phyloP scores from a whole-genome alignment of 2,113 vertebrate species.

The Agelaius tricolor region DNA sequence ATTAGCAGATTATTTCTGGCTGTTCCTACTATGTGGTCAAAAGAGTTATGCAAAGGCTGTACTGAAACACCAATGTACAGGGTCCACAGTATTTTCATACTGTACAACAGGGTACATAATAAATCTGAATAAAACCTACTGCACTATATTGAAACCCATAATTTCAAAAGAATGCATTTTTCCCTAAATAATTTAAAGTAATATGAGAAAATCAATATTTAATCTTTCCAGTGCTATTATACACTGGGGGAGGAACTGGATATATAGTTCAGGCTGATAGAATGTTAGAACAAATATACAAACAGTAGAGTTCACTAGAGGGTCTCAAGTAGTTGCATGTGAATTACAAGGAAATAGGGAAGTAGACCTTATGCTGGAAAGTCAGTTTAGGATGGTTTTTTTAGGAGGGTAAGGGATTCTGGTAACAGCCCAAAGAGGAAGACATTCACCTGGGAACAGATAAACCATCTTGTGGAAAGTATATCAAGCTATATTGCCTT shows the following conservation, averaged over 20 bases:
- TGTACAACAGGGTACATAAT: slow-evolving; percentile 7
- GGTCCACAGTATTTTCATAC: background rate
- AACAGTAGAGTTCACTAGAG: background rate
- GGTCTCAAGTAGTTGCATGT: background rate
- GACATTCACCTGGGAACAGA: background rate
- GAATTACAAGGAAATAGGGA: background rate
- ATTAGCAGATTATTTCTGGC: background rate
- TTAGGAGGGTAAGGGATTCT: background rate
- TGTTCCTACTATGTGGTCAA: background rate
- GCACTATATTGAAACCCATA: background rate
- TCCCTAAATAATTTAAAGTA: slow-evolving; percentile 32
- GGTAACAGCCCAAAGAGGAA: background rate
- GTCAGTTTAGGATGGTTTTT: background rate
- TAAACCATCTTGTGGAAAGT: background rate
- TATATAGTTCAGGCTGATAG: slow-evolving; percentile 7
- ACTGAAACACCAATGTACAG: background rate
- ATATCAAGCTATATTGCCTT: background rate
- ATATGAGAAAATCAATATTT: slow-evolving; percentile 66
- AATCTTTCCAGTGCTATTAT: slow-evolving; percentile 50
- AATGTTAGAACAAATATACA: background rate
- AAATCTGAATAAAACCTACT: slow-evolving; percentile 16
- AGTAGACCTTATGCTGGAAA: background rate
- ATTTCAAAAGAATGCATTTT: slow-evolving; percentile 21
- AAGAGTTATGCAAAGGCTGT: background rate
- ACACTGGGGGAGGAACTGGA: background rate